A percentile compares a stretch with the other conserved stretches of the same genome.
These are phyloP conservation scores for Pristionchus japonicus DNA, from an alignment of 2,888 invertebrate genomes.

Conservation along the genomic window DNA sequence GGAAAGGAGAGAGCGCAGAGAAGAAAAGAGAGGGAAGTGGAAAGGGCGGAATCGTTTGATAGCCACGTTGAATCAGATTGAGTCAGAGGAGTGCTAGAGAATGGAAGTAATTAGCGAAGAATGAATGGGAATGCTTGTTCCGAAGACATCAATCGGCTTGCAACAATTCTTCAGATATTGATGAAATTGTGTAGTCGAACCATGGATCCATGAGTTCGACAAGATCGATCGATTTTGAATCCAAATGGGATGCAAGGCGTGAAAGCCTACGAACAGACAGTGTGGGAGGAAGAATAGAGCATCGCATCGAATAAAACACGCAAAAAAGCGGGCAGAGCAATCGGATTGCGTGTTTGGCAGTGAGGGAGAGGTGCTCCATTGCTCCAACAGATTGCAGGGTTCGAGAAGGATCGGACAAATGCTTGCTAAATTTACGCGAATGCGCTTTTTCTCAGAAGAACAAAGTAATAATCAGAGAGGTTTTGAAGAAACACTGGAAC, in stretches of 20 bases:
- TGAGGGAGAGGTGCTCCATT: background rate
- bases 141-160: too few species aligned
- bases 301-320: background rate
- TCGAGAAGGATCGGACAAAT: background rate
- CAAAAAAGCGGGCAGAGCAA: background rate
- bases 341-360: background rate
- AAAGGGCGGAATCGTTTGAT: background rate
- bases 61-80: background rate
- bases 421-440: too few species aligned
- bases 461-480: too few species aligned
- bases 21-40: background rate
- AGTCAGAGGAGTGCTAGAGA: background rate
- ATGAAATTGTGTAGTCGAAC: too few species aligned
- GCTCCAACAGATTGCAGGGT: background rate
- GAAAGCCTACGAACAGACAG: background rate
- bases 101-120: background rate
- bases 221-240: too few species aligned
- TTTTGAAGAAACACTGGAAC: too few species aligned
- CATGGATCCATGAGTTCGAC: too few species aligned
- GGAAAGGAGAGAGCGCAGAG: background rate
- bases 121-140: too few species aligned
- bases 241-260: too few species aligned
- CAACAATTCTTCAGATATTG: too few species aligned
- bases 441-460: too few species aligned
- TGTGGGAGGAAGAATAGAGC: background rate